Conservation (phyloP, 2,888 invertebrate species). For the Taphrorychus bicolor region DNA sequence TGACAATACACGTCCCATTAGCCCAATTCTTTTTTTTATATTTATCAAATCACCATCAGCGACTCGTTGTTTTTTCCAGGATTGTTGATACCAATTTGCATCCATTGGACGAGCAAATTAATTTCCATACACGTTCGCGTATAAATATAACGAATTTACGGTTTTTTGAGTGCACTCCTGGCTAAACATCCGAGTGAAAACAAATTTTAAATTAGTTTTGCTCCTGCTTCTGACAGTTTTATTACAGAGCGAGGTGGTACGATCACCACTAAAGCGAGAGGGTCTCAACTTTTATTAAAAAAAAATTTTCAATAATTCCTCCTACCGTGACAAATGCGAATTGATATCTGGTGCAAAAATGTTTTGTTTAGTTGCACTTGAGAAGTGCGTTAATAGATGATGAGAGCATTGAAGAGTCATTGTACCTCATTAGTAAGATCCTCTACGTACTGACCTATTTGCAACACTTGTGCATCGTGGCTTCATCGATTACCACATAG, state of each 20-base stretch:
- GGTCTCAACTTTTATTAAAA: neutral
- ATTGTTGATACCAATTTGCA: neutral
- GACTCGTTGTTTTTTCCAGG: neutral
- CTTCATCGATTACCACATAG: too few species aligned
- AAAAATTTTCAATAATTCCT: neutral
- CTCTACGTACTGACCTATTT: too few species aligned
- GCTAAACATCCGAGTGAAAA: neutral
- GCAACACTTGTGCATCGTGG: too few species aligned
- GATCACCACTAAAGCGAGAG: neutral
- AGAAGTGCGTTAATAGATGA: too few species aligned
- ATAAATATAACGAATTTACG: neutral
- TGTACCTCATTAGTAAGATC: too few species aligned
- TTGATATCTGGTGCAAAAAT: neutral
- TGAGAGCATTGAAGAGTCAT: too few species aligned
- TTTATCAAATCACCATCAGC: neutral
- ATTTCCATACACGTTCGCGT: neutral
- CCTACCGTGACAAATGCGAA: neutral
- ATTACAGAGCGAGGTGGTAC: neutral
- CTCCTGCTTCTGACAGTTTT: conserved; percentile 7
- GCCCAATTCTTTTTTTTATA: too few species aligned
- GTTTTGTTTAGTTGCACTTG: too few species aligned
- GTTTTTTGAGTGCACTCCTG: neutral
- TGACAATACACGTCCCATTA: neutral
- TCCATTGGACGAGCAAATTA: neutral
- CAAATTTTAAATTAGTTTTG: neutral